Conservation (phyloP, 2,113 vertebrate species). For the Conger conger region DNA sequence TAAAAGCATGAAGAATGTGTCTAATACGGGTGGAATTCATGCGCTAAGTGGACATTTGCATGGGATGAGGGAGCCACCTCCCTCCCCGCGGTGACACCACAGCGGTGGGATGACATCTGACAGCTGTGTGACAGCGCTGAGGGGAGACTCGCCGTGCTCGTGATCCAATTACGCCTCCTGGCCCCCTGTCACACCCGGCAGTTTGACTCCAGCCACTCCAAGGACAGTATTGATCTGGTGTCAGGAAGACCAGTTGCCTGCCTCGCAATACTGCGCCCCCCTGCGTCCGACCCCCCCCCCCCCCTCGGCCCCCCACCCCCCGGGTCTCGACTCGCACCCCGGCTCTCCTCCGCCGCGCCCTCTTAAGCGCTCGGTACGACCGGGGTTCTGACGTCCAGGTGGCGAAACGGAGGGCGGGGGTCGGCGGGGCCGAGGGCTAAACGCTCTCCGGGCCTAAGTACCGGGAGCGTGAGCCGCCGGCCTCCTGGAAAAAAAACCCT, state of each 20-base stretch:
- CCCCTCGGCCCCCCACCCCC: conserved; percentile 40
- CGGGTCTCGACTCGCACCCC: conserved; percentile 21
- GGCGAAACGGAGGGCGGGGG: conserved; percentile 59
- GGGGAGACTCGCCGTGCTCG: conserved; percentile 88
- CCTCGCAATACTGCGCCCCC: conserved; percentile 71
- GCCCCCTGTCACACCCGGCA: conserved; percentile 97
- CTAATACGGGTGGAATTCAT: conserved; percentile 96
- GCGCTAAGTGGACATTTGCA: conserved; percentile 99
- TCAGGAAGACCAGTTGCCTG: conserved; percentile 90
- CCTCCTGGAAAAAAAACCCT: too few species aligned
- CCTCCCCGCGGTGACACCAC: conserved; percentile 96
- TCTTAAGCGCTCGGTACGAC: conserved; percentile 79
- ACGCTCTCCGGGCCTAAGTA: conserved; percentile 51
- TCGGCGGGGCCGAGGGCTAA: conserved; percentile 72
- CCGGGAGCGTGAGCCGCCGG: background rate
- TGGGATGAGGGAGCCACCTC: conserved; percentile 77
- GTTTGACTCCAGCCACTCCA: conserved; percentile 89
- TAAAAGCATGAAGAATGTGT: conserved; percentile 98
- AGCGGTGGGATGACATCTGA: conserved; percentile 96
- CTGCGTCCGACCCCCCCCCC: conserved; percentile 10
- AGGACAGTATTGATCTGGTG: conserved; percentile 99
- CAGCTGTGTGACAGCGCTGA: conserved; percentile 98
- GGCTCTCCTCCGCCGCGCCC: conserved; percentile 64
- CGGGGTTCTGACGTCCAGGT: conserved; percentile 77
- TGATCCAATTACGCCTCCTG: conserved; percentile 98